A percentile compares a stretch with the other conserved stretches of the same genome.
phyloP scores from a whole-genome alignment of 2,113 vertebrate species.

The Himantopus leucocephalus region DNA sequence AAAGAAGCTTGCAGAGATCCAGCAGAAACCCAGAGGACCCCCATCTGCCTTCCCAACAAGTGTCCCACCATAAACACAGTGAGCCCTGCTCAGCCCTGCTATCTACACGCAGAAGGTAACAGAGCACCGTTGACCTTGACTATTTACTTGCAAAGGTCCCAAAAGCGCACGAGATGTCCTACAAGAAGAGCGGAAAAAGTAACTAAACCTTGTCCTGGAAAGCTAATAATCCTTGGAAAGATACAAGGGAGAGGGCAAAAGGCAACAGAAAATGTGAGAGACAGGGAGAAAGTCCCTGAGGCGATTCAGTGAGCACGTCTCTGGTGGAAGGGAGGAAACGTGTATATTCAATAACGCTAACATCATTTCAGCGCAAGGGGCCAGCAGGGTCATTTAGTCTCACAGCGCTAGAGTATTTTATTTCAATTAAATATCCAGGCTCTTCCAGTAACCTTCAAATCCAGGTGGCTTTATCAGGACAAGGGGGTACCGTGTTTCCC shows the following conservation, averaged over 20 bases:
- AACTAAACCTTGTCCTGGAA: not conserved
- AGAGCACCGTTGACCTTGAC: fast-evolving
- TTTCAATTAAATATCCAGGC: not conserved
- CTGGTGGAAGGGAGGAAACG: not conserved
- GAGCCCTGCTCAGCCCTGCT: not conserved
- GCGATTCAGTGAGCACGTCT: not conserved
- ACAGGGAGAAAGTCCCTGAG: not conserved
- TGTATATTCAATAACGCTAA: not conserved
- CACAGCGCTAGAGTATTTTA: not conserved
- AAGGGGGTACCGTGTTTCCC: not conserved
- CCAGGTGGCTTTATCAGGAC: not conserved
- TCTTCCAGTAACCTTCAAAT: not conserved
- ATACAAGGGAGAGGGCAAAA: not conserved
- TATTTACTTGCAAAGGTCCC: not conserved
- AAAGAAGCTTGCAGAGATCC: not conserved
- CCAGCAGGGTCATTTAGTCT: not conserved
- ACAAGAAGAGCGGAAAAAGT: not conserved
- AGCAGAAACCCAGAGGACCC: not conserved
- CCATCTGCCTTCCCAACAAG: not conserved
- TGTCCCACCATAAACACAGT: not conserved
- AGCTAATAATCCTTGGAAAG: not conserved
- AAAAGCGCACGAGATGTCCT: fast-evolving
- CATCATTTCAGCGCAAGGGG: no score
- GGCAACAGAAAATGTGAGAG: not conserved
- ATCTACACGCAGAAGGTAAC: not conserved